Base-by-base conservation (phyloP, 2,888 invertebrate species). In the Amphipyra berbera region DNA sequence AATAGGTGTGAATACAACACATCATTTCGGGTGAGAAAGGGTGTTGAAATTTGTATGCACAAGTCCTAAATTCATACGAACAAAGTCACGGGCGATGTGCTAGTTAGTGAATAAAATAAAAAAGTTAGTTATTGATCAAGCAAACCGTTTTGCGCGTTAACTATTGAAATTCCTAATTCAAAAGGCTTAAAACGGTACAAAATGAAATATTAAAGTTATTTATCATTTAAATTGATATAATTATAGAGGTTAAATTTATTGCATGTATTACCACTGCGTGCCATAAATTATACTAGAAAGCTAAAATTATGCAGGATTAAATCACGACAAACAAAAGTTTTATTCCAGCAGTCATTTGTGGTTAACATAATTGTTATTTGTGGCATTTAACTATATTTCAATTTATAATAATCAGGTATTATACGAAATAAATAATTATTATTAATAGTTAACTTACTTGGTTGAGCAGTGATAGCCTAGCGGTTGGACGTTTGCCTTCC, bases 141-240 rank as follows among this genome's bases (percentile, higher is more conserved):
- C 12, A 37, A 37, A 9, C 10, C 37, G 6, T 37, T 37, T 8
- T 33, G 2, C 7, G 0, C 0, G 2, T 35, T 4, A 35, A n/a
- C 35, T 21, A 35, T 35, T 12, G 3, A 42, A 38, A 35, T 42
- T 30, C 35, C 30, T 47, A 53, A 53, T 53, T n/a, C 3, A 38
- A 40, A 27, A 30, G 30, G 45, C 10, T 30, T 46, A n/a, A 38
- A 41, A 55, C 15, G 13, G 40, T 30, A 58, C 37, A 55, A 47
- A 59, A 61, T 61, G 44, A 69, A 61, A 56, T 61, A 75, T 68
- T 50, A 44, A 50, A 49, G 56, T 64, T 68, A 72, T 78, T 69
- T 72, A 72, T 76, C 73, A 72, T 67, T 68, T 59, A 62, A 75
- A 78, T 77, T 77, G 73, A 55, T 56, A 76, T 57, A 73, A 77